Base-by-base conservation (phyloP, 2,113 vertebrate species). In the Phrynosoma blainvillii region DNA sequence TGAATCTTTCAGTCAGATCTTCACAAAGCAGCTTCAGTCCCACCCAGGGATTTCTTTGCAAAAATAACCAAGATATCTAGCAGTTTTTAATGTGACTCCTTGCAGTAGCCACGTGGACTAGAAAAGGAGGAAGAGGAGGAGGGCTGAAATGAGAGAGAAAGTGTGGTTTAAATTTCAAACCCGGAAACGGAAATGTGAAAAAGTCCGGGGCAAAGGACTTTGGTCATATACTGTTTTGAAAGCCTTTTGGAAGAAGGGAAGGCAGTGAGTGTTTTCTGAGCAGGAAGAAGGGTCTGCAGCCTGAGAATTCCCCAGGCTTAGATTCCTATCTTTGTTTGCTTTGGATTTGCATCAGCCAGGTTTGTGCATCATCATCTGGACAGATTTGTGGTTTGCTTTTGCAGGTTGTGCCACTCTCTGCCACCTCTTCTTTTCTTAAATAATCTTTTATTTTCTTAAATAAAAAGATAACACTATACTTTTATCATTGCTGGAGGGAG, bases 111-210 rank as follows among this genome's bases (percentile, higher is more conserved):
- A 82, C 59, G 88, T 77, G 88, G 25, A 30, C 47, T 47, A n/a
- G n/a, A n/a, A n/a, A n/a, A n/a, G n/a, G n/a, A n/a, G 79, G 30
- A n/a, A 86, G 77, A 70, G 40, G 7, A 36, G 30, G 47, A 5
- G 71, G 65, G 32, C 3, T 12, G 10, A 27, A 21, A 4, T 16
- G 62, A 59, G 10, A 59, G 14, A 62, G 14, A 62, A 62, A 18
- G 59, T 27, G 59, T 4, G 12, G 40, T 84, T 36, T 82, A 82
- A 86, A 42, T 7, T 0, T 56, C 3, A 30, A 59, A 30, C 32
- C 59, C 92, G 94, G 94, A 95, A 94, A 88, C 94, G 94, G 94
- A 94, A 94, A 84, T 68, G 13, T 32, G 0, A 21, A 16, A 18
- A 82, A 27, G 11, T 2, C 0, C 13, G 54, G 36, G 0, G 52